Conservation (phyloP, 2,797 vertebrate genomes). For the Iguana delicatissima region DNA sequence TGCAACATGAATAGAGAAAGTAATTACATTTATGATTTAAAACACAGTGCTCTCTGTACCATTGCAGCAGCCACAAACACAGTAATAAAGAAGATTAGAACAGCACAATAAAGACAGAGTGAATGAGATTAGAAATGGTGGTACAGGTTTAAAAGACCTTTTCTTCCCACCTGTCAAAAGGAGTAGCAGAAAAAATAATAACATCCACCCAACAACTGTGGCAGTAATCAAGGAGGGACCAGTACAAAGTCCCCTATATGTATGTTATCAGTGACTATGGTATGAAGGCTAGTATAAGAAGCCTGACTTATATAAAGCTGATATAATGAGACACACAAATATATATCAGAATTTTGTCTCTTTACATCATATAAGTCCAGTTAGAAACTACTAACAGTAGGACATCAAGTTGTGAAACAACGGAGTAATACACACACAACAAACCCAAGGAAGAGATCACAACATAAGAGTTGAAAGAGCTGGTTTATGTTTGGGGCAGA, state of each 20-base stretch:
- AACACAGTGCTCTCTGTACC: background rate
- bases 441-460: constrained; percentile 60
- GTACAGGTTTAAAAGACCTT: background rate
- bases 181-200: background rate
- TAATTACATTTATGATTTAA: background rate
- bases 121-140: constrained; percentile 24
- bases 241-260: rapidly evolving
- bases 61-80: background rate
- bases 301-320: background rate
- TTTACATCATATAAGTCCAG: background rate
- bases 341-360: background rate
- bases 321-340: background rate
- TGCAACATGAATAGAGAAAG: background rate
- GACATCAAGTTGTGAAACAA: constrained; percentile 63
- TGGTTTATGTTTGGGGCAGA: constrained; percentile 17
- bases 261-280: background rate
- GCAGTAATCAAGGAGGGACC: background rate
- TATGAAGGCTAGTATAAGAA: background rate
- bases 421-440: constrained; percentile 58
- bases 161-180: background rate
- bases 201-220: background rate
- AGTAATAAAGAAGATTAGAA: constrained; percentile 24
- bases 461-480: constrained; percentile 19
- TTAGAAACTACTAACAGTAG: constrained; percentile 44
- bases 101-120: rapidly evolving